These are phyloP conservation scores for Listronotus bonariensis DNA, from an alignment of 1,140 invertebrate genomes.

Conservation along the genomic window DNA sequence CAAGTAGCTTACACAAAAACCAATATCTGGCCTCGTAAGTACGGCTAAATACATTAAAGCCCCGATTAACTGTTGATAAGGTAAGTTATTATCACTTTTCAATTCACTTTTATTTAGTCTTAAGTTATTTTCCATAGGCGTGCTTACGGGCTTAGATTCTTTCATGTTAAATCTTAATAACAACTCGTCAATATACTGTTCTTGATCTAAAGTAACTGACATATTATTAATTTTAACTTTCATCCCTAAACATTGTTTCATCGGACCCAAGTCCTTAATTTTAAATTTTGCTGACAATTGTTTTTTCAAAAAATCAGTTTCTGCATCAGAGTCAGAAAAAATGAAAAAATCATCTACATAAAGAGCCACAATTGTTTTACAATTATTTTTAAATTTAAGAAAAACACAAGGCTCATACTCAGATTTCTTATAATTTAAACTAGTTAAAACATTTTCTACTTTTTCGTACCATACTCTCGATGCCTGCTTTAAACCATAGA, in stretches of 20 bases:
- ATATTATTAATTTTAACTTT: constrained; percentile 32
- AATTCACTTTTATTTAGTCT: background rate
- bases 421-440: constrained; percentile 45
- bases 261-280: constrained; percentile 43
- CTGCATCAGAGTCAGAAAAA: constrained; percentile 22
- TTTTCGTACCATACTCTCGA: constrained; percentile 45
- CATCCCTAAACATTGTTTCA: constrained; percentile 46
- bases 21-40: constrained; percentile 57
- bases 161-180: too few relatives aligned
- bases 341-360: constrained; percentile 26
- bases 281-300: constrained; percentile 38
- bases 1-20: constrained; percentile 52
- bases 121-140: constrained; percentile 25
- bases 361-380: constrained; percentile 41
- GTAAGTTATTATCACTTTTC: constrained; percentile 3
- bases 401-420: constrained; percentile 51
- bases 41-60: constrained; percentile 56
- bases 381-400: constrained; percentile 33
- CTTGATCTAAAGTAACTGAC: too few relatives aligned
- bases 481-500: constrained; percentile 53
- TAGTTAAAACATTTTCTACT: constrained; percentile 40
- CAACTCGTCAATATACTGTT: too few relatives aligned
- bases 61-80: constrained; percentile 55
- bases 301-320: constrained; percentile 34
- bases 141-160: constrained; percentile 22